phyloP scores from a whole-genome alignment of 1,140 invertebrate genomes.

The Scylla paramamosain region DNA sequence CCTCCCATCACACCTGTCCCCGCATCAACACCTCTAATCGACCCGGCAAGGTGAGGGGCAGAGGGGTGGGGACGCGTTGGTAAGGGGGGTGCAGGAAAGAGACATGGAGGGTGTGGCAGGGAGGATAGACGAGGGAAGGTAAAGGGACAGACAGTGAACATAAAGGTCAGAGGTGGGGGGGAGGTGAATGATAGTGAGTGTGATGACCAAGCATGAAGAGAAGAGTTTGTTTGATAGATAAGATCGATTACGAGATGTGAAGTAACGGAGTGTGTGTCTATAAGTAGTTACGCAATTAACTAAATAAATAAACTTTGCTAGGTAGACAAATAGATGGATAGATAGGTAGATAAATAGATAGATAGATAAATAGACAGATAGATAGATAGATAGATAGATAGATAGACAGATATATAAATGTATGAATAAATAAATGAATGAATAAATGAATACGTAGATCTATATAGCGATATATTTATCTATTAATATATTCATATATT shows the following conservation, averaged over 20 bases:
- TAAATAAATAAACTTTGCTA: conserved; percentile 27
- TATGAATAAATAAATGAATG: too few relatives aligned
- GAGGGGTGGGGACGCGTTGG: neutral
- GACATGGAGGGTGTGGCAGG: neutral
- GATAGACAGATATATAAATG: too few relatives aligned
- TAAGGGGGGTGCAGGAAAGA: neutral
- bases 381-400: conserved; percentile 49
- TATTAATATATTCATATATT: too few relatives aligned
- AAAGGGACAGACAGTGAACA: neutral
- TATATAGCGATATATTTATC: too few relatives aligned
- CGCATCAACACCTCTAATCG: neutral
- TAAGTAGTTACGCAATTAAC: neutral
- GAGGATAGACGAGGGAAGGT: neutral
- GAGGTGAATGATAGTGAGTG: too few relatives aligned
- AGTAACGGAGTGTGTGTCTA: too few relatives aligned
- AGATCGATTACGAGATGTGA: too few relatives aligned
- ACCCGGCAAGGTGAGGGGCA: neutral
- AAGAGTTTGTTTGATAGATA: too few relatives aligned
- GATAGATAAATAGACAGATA: conserved; percentile 39
- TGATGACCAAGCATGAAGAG: too few relatives aligned
- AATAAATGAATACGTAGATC: too few relatives aligned
- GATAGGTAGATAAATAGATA: conserved; percentile 28
- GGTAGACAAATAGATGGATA: conserved; percentile 51
- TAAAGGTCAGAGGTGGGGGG: neutral
- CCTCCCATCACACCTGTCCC: neutral